These are phyloP conservation scores for Cherax destructor DNA, from an alignment of 1,140 invertebrate species.

Conservation along the genomic window DNA sequence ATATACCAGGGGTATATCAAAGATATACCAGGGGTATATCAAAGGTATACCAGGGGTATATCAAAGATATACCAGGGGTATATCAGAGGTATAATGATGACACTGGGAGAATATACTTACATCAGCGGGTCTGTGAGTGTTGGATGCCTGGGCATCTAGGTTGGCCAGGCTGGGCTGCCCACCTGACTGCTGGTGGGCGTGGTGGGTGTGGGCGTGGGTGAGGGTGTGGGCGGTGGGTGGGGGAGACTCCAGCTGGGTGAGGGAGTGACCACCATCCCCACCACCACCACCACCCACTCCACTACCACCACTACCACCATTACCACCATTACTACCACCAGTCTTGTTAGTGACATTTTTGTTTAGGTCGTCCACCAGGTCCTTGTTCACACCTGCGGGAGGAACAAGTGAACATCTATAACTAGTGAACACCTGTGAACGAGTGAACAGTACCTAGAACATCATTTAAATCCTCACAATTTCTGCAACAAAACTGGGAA, in stretches of 20 bases:
- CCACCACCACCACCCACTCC: constrained; percentile 19
- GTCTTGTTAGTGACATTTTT: constrained; percentile 48
- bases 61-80: no score
- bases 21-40: no score
- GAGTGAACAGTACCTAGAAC: no score
- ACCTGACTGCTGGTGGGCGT: constrained; percentile 9
- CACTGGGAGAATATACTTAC: background rate
- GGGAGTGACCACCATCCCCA: constrained; percentile 44
- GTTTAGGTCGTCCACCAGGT: constrained; percentile 53
- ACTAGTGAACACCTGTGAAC: no score
- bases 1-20: no score
- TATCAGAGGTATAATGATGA: background rate
- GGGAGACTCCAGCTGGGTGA: constrained; percentile 52
- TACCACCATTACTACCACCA: background rate
- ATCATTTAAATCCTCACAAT: no score
- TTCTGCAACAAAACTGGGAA: no score
- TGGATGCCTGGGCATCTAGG: constrained; percentile 36
- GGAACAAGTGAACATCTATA: background rate
- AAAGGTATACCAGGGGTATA: no score
- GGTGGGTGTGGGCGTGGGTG: constrained; percentile 18
- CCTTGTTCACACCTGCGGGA: constrained; percentile 44
- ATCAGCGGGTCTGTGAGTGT: constrained; percentile 5
- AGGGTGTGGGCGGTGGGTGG: constrained; percentile 46
- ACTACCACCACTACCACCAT: constrained; percentile 13
- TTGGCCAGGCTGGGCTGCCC: constrained; percentile 33